Evolutionary conservation across 2,113 vertebrate genomes (phyloP).

Genomic region (Athene noctua): DNA sequence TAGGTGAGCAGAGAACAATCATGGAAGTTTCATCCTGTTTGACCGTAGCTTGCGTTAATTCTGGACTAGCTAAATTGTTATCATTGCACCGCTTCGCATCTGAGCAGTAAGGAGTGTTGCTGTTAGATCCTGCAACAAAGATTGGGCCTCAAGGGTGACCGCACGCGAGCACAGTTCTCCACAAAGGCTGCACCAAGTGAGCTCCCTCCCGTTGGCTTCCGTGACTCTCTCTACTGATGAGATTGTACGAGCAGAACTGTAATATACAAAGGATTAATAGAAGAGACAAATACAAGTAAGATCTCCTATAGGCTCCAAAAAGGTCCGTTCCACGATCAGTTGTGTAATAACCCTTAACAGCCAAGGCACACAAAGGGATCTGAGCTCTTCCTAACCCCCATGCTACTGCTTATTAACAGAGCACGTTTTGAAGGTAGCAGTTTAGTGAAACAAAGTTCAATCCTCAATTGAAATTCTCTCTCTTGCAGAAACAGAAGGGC

Average conservation of each 20-base stretch:
- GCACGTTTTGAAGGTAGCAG: neutral
- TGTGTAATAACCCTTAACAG: neutral
- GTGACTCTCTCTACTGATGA: neutral
- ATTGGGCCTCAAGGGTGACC: neutral
- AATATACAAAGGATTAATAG: neutral
- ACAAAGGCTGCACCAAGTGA: neutral
- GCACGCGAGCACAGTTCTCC: neutral
- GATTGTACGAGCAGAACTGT: neutral
- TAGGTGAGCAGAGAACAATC: neutral
- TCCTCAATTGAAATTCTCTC: neutral
- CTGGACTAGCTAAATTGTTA: neutral
- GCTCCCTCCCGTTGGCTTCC: neutral
- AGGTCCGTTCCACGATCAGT: neutral
- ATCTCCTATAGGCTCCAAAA: neutral
- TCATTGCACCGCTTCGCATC: fast-evolving
- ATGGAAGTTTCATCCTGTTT: neutral
- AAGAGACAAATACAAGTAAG: neutral
- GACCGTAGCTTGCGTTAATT: neutral
- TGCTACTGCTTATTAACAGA: neutral
- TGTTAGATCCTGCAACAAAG: neutral
- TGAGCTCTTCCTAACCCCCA: neutral
- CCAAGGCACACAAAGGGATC: neutral
- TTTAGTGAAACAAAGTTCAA: neutral
- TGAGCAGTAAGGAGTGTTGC: neutral
- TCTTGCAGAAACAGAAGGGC: constrained; percentile 66